Percentiles rank a stretch among this genome's conserved stretches.
These are phyloP conservation scores for Brenthis hecate DNA, from an alignment of 2,888 invertebrate genomes.

Conservation along the genomic window DNA sequence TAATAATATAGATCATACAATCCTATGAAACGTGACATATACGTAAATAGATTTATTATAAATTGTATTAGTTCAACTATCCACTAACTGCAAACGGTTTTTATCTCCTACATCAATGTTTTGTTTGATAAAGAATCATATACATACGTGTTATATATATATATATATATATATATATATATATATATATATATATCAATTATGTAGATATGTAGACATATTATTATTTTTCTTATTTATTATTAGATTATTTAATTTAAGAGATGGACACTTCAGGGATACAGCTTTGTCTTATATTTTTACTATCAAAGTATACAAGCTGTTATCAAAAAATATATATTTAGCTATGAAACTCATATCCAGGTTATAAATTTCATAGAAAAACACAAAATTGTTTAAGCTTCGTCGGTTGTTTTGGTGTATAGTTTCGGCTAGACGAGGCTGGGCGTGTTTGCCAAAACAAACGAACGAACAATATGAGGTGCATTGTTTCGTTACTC, in stretches of 20 bases:
- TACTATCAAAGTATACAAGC: too few relatives aligned
- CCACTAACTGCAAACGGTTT: background rate
- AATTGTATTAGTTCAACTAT: background rate
- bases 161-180: too few relatives aligned
- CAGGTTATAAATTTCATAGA: background rate
- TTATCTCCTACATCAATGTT: background rate
- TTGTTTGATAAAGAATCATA: conserved; percentile 11
- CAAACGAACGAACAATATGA: conserved; percentile 44
- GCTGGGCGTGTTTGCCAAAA: conserved; percentile 32
- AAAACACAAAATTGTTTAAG: background rate
- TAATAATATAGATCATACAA: background rate
- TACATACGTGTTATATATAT: background rate
- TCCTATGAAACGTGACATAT: background rate
- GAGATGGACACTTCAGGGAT: too few relatives aligned
- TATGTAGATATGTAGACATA: background rate
- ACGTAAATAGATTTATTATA: background rate
- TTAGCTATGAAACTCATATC: background rate
- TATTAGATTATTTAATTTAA: too few relatives aligned
- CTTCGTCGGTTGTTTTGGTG: conserved; percentile 26
- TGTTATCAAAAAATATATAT: too few relatives aligned
- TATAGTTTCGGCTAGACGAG: conserved; percentile 36
- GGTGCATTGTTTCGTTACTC: conserved; percentile 51
- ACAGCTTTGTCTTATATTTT: too few relatives aligned
- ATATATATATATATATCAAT: too few relatives aligned
- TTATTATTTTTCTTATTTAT: too few relatives aligned